A percentile compares a stretch with the other conserved stretches of the same genome.
phyloP scores from a whole-genome alignment of 1,140 invertebrate genomes.

The Drosophila yakuba region DNA sequence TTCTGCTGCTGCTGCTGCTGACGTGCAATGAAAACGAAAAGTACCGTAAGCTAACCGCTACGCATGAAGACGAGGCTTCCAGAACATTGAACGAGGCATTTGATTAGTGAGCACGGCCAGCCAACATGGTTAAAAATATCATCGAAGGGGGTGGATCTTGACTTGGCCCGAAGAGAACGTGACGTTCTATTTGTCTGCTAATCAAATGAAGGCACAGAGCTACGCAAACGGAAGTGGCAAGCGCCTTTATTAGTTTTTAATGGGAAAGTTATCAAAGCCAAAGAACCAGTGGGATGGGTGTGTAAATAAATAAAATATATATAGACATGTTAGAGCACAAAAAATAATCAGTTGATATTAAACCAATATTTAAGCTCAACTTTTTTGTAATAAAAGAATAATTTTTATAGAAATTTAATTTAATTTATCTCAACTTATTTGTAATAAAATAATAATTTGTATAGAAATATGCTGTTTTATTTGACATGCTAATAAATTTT shows the following conservation, averaged over 20 bases:
- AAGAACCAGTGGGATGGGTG: conserved; percentile 36
- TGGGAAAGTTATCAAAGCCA: conserved; percentile 76
- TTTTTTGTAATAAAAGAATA: no score
- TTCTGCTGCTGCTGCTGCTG: conserved; percentile 42
- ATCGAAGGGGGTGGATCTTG: conserved; percentile 9
- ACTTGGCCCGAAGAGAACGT: conserved; percentile 66
- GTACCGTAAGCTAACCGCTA: conserved; percentile 85
- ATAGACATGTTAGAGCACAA: neutral
- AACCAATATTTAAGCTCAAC: no score
- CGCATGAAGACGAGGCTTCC: conserved; percentile 59
- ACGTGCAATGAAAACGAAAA: conserved; percentile 85
- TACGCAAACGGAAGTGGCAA: conserved; percentile 67
- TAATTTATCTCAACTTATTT: no score
- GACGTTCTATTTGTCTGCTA: conserved; percentile 72
- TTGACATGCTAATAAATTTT: neutral
- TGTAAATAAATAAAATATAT: conserved; percentile 3
- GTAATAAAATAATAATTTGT: neutral
- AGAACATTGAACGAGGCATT: conserved; percentile 62
- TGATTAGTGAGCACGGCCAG: conserved; percentile 40
- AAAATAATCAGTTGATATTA: no score
- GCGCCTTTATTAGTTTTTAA: conserved; percentile 79
- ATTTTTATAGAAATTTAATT: neutral
- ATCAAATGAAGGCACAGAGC: conserved; percentile 65
- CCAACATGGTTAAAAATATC: conserved; percentile 12
- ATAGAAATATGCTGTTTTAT: neutral